Evolutionary conservation across 2,888 invertebrate genomes (phyloP).

Genomic region (Exephanes ischioxanthus): DNA sequence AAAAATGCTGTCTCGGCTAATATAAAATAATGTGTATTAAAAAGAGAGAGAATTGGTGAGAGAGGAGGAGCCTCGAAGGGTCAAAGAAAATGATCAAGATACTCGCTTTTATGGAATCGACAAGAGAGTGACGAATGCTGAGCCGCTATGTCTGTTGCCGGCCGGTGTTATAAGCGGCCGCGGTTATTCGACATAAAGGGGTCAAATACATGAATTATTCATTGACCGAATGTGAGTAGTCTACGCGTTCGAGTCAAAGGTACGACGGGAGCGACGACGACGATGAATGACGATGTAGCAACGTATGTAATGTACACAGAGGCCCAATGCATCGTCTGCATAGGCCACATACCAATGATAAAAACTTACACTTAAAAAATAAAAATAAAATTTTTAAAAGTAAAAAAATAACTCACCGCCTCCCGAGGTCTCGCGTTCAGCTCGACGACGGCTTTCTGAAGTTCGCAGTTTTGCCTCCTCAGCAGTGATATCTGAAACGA

Average conservation of each 20-base stretch:
- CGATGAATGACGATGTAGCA: conserved; percentile 65
- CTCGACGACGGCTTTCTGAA: conserved; percentile 81
- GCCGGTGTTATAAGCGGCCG: neutral
- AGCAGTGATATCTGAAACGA: conserved; percentile 80
- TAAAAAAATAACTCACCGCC: conserved; percentile 76
- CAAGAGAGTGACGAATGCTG: conserved; percentile 22
- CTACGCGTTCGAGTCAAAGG: conserved; percentile 59
- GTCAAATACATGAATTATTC: conserved; percentile 66
- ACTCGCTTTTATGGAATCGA: conserved; percentile 22
- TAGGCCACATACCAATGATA: conserved; percentile 7
- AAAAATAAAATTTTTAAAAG: neutral
- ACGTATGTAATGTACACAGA: conserved; percentile 24
- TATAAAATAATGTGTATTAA: neutral
- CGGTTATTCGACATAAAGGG: conserved; percentile 67
- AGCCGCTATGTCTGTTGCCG: conserved; percentile 22
- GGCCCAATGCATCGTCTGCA: conserved; percentile 7
- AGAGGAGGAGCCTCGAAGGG: neutral
- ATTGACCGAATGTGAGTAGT: conserved; percentile 56
- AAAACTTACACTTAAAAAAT: conserved; percentile 6
- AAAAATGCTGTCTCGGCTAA: neutral
- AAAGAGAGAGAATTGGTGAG: neutral
- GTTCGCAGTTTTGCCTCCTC: conserved; percentile 80
- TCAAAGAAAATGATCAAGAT: conserved; percentile 12
- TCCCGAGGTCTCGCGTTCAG: conserved; percentile 78
- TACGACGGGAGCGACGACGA: conserved; percentile 53